phyloP scores from a whole-genome alignment of 2,113 vertebrate species.

The Gallinago undulata region DNA sequence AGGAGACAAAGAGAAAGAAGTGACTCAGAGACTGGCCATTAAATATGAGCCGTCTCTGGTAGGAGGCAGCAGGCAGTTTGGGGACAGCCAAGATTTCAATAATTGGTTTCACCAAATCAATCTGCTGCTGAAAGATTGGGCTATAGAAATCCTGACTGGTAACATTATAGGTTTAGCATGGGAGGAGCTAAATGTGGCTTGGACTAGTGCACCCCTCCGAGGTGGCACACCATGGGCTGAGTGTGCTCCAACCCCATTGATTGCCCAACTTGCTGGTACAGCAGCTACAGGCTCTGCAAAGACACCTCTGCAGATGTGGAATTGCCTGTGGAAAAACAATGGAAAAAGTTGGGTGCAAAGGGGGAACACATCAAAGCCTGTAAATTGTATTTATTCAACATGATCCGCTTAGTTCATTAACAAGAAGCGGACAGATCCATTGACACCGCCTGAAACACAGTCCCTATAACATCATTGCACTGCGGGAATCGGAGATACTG shows the following conservation, averaged over 20 bases:
- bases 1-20: background rate
- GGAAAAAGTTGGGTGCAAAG: background rate
- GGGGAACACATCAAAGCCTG: background rate
- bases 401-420: accelerated
- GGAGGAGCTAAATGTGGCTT: background rate
- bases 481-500: too few species aligned
- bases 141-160: background rate
- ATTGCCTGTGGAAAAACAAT: background rate
- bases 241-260: background rate
- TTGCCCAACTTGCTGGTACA: background rate
- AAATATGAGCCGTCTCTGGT: too few species aligned
- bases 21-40: background rate
- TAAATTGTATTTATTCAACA: background rate
- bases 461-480: background rate
- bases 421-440: background rate
- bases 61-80: background rate
- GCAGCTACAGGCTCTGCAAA: too few species aligned
- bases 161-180: background rate
- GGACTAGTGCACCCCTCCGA: background rate
- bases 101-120: background rate
- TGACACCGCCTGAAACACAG: accelerated
- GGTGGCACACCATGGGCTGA: too few species aligned
- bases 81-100: background rate
- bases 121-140: background rate
- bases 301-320: background rate